These are phyloP conservation scores for Morus bassanus DNA, from an alignment of 2,797 vertebrate genomes.

Conservation along the genomic window DNA sequence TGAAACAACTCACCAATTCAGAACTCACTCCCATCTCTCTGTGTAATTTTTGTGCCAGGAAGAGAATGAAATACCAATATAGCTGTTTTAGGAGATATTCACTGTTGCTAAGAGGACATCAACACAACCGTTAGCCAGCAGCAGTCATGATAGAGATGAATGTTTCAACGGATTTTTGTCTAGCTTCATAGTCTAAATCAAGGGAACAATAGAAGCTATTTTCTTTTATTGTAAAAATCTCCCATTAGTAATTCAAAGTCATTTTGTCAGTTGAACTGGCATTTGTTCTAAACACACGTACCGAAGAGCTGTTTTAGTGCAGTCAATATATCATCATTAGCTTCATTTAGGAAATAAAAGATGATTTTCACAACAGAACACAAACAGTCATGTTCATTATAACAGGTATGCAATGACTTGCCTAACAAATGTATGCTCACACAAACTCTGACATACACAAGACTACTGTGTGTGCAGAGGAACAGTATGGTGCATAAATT, in stretches of 20 bases:
- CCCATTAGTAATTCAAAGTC: background rate
- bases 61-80: background rate
- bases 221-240: slow-evolving; percentile 1
- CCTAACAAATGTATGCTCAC: background rate
- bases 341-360: background rate
- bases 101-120: slow-evolving; percentile 6
- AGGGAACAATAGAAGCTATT: background rate
- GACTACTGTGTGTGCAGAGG: background rate
- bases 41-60: background rate
- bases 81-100: background rate
- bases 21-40: background rate
- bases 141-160: background rate
- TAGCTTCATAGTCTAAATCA: background rate
- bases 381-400: background rate
- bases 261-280: background rate
- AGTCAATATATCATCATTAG: background rate
- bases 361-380: background rate
- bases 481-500: background rate
- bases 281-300: background rate
- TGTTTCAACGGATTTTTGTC: background rate
- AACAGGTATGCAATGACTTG: background rate
- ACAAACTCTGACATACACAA: background rate
- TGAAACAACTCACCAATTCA: background rate
- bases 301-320: background rate
- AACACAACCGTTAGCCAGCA: slow-evolving; percentile 13